Percentiles rank a stretch among this genome's conserved stretches.
Conservation (phyloP, 2,888 invertebrate species). For the Callimorpha dominula region DNA sequence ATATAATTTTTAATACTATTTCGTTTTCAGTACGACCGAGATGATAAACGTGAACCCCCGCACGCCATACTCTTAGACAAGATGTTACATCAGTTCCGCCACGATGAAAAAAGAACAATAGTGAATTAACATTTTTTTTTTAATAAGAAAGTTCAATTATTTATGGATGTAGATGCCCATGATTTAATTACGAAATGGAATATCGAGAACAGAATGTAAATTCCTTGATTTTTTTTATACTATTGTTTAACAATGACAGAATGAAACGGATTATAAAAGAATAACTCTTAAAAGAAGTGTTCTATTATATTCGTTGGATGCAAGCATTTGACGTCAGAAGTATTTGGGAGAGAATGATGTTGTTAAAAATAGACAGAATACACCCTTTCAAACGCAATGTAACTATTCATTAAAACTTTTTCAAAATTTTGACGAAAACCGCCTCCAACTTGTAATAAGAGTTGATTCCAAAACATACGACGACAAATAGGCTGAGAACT, state of each 20-base stretch:
- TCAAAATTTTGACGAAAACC: not conserved
- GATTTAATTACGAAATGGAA: not conserved
- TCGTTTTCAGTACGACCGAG: constrained; percentile 91
- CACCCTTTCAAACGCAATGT: too few relatives aligned
- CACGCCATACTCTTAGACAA: constrained; percentile 28
- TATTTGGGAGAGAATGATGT: too few relatives aligned
- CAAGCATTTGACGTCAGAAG: too few relatives aligned
- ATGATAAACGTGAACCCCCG: constrained; percentile 89
- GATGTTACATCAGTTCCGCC: constrained; percentile 91
- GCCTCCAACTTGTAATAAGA: not conserved
- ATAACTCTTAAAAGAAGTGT: too few relatives aligned
- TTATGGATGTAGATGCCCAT: not conserved
- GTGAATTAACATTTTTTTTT: not conserved
- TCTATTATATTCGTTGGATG: too few relatives aligned
- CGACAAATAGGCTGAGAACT: not conserved
- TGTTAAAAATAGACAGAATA: not conserved
- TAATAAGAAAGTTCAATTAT: not conserved
- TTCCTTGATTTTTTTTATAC: too few relatives aligned
- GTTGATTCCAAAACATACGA: not conserved
- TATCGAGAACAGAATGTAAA: not conserved
- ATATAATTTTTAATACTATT: constrained; percentile 41
- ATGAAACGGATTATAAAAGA: too few relatives aligned
- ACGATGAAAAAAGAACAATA: constrained; percentile 93
- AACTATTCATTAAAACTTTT: not conserved
- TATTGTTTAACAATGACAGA: not conserved